A percentile compares a stretch with the other conserved stretches of the same genome.
These are phyloP conservation scores for Thaleichthys pacificus DNA, from an alignment of 2,797 vertebrate species.

Conservation along the genomic window DNA sequence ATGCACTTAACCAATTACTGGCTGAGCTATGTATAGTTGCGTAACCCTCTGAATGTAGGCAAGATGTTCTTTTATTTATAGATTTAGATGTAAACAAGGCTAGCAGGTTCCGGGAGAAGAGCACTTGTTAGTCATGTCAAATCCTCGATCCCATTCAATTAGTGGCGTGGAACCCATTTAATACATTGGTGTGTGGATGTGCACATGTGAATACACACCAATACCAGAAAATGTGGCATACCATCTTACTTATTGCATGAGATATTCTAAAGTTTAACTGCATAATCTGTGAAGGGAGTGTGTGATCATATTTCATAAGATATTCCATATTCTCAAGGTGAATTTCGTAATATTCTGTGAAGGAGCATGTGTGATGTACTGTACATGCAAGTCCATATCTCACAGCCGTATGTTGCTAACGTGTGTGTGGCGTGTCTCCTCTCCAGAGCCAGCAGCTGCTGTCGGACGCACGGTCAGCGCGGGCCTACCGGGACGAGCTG, in stretches of 20 bases:
- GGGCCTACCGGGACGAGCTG: conserved; percentile 94
- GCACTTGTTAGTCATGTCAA: background rate
- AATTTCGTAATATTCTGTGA: background rate
- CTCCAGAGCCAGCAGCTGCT: conserved; percentile 91
- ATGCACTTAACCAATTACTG: conserved; percentile 33
- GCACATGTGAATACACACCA: background rate
- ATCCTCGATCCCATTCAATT: background rate
- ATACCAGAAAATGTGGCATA: background rate
- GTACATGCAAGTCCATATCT: background rate
- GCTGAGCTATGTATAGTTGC: conserved; percentile 26
- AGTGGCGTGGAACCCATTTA: conserved; percentile 7
- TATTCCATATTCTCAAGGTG: too few species aligned
- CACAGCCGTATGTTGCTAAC: background rate
- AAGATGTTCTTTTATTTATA: conserved; percentile 21
- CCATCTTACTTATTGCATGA: background rate
- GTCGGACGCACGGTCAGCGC: conserved; percentile 90
- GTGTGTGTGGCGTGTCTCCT: conserved; percentile 10
- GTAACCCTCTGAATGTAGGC: conserved; percentile 1
- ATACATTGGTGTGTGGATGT: background rate
- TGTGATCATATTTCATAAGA: too few species aligned
- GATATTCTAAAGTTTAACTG: too few species aligned
- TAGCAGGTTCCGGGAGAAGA: background rate
- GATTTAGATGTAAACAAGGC: conserved; percentile 13
- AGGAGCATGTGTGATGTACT: background rate
- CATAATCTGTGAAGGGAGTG: too few species aligned